phyloP scores from a whole-genome alignment of 2,797 vertebrate species.

The Jordanella pulchra region DNA sequence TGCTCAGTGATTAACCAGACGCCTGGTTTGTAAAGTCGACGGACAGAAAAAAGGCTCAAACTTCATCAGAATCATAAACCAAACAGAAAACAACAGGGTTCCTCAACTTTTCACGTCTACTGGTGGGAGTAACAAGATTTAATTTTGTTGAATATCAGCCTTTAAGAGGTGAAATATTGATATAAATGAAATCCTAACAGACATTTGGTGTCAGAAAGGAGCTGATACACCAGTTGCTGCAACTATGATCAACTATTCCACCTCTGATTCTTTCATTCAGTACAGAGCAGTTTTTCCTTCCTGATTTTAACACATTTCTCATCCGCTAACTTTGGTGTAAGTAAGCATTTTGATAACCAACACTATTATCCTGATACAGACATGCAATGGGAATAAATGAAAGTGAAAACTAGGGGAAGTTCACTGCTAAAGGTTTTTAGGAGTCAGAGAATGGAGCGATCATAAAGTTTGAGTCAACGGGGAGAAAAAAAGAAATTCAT shows the following conservation, averaged over 20 bases:
- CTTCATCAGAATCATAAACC: not conserved
- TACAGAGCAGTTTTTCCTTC: too few relatives aligned
- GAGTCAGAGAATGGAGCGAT: not conserved
- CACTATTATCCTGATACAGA: not conserved
- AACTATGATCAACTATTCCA: too few relatives aligned
- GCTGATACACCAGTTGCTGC: too few relatives aligned
- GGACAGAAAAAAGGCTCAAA: not conserved
- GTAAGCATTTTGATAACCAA: not conserved
- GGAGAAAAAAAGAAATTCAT: too few relatives aligned
- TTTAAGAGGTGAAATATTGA: not conserved
- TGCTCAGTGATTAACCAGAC: slow-evolving; percentile 20
- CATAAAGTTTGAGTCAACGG: not conserved
- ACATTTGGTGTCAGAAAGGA: not conserved
- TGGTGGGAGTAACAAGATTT: not conserved
- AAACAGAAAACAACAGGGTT: not conserved
- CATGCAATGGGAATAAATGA: not conserved
- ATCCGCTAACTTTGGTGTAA: not conserved
- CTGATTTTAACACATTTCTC: not conserved
- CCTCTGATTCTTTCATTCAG: too few relatives aligned
- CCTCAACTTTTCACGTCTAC: not conserved
- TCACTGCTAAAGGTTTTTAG: not conserved
- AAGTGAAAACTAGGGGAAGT: not conserved
- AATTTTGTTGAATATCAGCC: not conserved
- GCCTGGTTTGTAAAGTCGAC: not conserved
- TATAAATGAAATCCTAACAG: not conserved